Evolutionary conservation across 53 echinoderm and acorn worm species (phyloP), one percentile per base, ranked within the genome.

Genomic region (Hippasteria phrygiana): DNA sequence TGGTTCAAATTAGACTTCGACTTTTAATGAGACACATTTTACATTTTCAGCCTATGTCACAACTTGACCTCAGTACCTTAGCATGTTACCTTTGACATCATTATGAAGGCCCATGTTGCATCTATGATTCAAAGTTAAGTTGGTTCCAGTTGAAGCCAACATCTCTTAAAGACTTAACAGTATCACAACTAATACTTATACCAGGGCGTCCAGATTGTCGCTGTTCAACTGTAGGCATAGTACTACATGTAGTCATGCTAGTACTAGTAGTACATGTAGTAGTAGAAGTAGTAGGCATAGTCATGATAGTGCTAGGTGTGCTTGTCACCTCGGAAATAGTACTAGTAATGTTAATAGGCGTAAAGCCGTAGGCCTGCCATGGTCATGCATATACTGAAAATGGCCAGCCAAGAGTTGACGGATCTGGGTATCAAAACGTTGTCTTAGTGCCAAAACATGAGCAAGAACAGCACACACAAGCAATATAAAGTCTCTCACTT

Each of bases 381-480:
- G 62, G 26, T 1, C 62, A 62, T n/a, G 62, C n/a, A n/a, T n/a
- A 62, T 62, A 26, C 62, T 9, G 20, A 26, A 9, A 62, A 62
- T 62, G 62, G 62, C 62, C 62, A 62, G 62, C 29, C 24, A 62
- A 62, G 62, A 62, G 62, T 26, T 62, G 62, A 62, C 29, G 62
- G 62, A 62, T 62, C 62, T 62, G 24, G 62, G 62, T 62, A 22
- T 62, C 62, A 62, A 62, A 62, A n/a, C 62, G 24, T 62, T 8
- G 26, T 62, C 62, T 62, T 62, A 62, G 26, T 27, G 29, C 62
- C 62, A 62, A 26, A 26, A 62, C 62, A 62, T 62, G 62, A 62
- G 62, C 62, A 62, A 62, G 62, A n/a, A 62, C 62, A 22, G 62
- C 62, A 62, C 62, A 62, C 20, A 62, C 62, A 62, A 62, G 62